phyloP scores from a whole-genome alignment of 2,797 vertebrate genomes.

The Enteromius fasciolatus region DNA sequence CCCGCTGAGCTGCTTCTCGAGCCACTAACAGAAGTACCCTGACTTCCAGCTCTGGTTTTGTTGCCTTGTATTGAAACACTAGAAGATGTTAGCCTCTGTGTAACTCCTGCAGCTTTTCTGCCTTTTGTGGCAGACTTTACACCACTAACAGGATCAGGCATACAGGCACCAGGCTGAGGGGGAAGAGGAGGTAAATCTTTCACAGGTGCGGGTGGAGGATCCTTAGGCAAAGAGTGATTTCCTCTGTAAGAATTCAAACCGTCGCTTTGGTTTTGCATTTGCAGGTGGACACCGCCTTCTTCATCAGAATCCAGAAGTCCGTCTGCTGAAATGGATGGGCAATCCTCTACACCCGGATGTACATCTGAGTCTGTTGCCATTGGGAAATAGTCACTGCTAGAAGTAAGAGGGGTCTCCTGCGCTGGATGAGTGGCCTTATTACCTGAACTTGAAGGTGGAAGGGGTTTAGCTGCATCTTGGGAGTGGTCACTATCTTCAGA shows the following conservation, averaged over 20 bases:
- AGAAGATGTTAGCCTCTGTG: slow-evolving; percentile 58
- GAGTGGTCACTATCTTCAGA: slow-evolving; percentile 83
- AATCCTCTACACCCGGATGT: slow-evolving; percentile 81
- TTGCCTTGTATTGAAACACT: slow-evolving; percentile 31
- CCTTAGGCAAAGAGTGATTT: slow-evolving; percentile 68
- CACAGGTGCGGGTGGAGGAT: slow-evolving; percentile 82
- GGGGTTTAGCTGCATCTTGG: slow-evolving; percentile 74
- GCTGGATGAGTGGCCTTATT: slow-evolving; percentile 43
- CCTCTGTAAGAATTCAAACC: slow-evolving; percentile 60
- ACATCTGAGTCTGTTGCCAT: slow-evolving; percentile 83
- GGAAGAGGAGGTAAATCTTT: slow-evolving; percentile 86
- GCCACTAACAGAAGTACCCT: slow-evolving; percentile 63
- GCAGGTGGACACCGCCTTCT: slow-evolving; percentile 69
- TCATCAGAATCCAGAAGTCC: slow-evolving; percentile 87
- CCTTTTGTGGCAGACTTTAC: slow-evolving; percentile 64
- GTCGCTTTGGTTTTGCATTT: slow-evolving; percentile 63
- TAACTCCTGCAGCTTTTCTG: slow-evolving; percentile 65
- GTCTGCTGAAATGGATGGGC: slow-evolving; percentile 83
- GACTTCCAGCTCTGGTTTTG: slow-evolving; percentile 69
- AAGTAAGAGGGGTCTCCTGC: slow-evolving; percentile 79
- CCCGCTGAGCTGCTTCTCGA: slow-evolving; percentile 56
- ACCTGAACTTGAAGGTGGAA: slow-evolving; percentile 29
- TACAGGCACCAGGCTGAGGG: slow-evolving; percentile 85
- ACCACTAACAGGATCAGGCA: slow-evolving; percentile 81
- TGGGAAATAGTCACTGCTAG: slow-evolving; percentile 85